Base-by-base conservation (phyloP, 2,888 invertebrate genomes). In the Drosophila putrida region DNA sequence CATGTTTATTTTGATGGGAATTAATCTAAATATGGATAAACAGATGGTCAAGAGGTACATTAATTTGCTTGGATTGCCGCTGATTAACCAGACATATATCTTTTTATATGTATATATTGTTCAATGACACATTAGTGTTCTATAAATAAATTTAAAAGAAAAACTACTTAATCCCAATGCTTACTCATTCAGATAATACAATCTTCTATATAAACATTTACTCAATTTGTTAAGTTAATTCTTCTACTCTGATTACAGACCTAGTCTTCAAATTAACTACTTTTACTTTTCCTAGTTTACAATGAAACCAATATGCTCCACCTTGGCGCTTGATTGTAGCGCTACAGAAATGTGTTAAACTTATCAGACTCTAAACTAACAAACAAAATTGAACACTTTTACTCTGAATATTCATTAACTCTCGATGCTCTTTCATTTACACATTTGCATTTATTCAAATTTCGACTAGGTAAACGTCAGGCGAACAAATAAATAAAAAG, bases 331-430 rank as follows among this genome's bases (percentile, higher is more conserved):
- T n/a, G 25, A 28, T 15, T 53, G 67, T 67, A 77, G 78, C 33
- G 75, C 63, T 64, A 0, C 57, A 49, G 15, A 72, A 81, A 81
- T 76, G 77, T 79, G 82, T 76, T 69, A 71, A 69, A 65, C 44
- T 63, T 76, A 81, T 75, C 84, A 10, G 69, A 13, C 59, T 51
- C 44, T 49, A 54, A 55, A 63, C 41, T 53, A 61, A 73, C 65
- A 72, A 88, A 79, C 80, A 84, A 77, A 77, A 68, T 73, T 59
- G 57, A 78, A 67, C 78, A 73, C 80, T 80, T 71, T 82, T 82
- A 72, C 70, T 82, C 58, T 74, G 85, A 76, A 82, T 87, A 82
- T 76, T 76, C 71, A 87, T 74, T 76, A 61, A 46, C 9, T 47
- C 9, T 47, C 9, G 43, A 43, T 71, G 76, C 68, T 53, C 55